Conservation (phyloP, 2,888 invertebrate genomes). For the Heliconius sara region DNA sequence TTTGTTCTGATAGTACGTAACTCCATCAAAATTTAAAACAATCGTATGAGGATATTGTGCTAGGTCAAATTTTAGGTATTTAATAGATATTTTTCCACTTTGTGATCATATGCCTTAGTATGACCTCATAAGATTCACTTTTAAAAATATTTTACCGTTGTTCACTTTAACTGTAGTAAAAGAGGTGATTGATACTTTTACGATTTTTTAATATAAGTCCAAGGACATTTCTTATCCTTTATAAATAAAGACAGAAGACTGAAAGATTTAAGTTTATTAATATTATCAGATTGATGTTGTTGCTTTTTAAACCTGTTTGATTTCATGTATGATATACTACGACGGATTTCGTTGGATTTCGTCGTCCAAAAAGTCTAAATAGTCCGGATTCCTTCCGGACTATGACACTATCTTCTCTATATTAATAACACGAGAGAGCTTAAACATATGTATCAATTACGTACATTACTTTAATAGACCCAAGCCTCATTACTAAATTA, state of each 20-base stretch:
- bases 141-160: neutral
- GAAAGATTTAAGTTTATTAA: neutral
- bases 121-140: conserved; percentile 21
- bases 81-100: neutral
- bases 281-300: neutral
- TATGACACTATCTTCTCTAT: too few species aligned
- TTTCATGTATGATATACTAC: neutral
- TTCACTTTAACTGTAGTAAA: neutral
- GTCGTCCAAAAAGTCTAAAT: too few species aligned
- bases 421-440: too few species aligned
- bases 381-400: too few species aligned
- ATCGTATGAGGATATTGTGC: neutral
- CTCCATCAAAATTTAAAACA: neutral
- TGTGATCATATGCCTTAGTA: neutral
- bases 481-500: conserved; percentile 57
- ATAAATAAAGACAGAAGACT: neutral
- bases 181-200: neutral
- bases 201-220: neutral
- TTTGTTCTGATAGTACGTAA: neutral
- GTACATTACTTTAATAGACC: conserved; percentile 4
- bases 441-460: neutral
- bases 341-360: too few species aligned
- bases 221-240: neutral
- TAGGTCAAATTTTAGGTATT: neutral
- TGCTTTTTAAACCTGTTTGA: neutral